Base-by-base conservation (phyloP, 2,797 vertebrate genomes). In the Halcyon smyrnensis region DNA sequence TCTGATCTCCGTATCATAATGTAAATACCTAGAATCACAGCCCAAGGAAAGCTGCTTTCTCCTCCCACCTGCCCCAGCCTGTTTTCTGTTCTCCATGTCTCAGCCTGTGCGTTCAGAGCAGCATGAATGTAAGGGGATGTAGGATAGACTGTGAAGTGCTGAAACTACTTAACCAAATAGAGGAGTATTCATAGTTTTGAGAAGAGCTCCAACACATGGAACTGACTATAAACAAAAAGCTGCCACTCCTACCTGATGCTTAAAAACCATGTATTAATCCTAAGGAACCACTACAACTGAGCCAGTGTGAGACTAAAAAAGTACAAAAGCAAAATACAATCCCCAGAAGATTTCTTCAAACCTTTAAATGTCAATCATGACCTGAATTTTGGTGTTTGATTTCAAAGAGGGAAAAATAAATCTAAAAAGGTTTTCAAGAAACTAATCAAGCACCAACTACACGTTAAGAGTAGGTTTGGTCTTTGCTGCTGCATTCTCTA, bases 61-160 rank as follows among this genome's bases (percentile, higher is more conserved):
- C 69, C 60, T 81, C 77, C 89, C 94, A 87, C 85, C 63, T 91
- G 94, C 70, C 91, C 77, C 94, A 94, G 95, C 91, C 89, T 93
- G 89, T 86, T 93, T 65, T 91, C 92, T n/a, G 62, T 65, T 20
- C 36, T 57, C 94, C 27, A 0, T 95, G 96, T 81, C 89, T 68
- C 89, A 93, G 94, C 87, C 91, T 90, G 87, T 30, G 87, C 63
- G 74, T 76, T 81, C 87, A 71, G 57, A 92, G 53, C 70, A 70
- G 51, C 70, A 65, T 1, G 21, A 89, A 80, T 0, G 0, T 4
- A 48, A 30, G 24, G 43, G 68, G 78, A 89, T 12, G 41, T 5
- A 37, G 37, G 56, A 71, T 77, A 85, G 53, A 60, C 2, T 56
- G 36, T 37, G 15, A 87, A 95, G 74, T 46, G 53, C 86, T 90